A percentile compares a stretch with the other conserved stretches of the same genome.
phyloP scores from a whole-genome alignment of 1,140 invertebrate genomes.

The Arion vulgaris region DNA sequence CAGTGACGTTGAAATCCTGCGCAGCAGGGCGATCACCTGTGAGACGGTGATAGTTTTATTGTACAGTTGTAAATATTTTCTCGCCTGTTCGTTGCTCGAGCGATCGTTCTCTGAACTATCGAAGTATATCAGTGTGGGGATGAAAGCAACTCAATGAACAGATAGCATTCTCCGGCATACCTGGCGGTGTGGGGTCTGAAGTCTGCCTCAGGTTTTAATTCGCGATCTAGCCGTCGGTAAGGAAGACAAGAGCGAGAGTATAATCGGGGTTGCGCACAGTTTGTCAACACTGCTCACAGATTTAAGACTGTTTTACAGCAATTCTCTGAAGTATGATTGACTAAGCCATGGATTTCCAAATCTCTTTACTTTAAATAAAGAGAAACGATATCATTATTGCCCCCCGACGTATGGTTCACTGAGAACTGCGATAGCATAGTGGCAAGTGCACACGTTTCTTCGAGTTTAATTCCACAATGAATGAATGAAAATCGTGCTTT shows the following conservation, averaged over 20 bases:
- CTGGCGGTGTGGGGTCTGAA: not conserved
- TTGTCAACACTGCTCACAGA: too few relatives aligned
- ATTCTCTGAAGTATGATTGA: too few relatives aligned
- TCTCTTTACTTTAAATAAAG: too few relatives aligned
- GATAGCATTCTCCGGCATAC: constrained; percentile 14
- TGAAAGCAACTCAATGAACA: not conserved
- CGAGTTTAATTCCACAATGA: too few relatives aligned
- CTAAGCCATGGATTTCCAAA: too few relatives aligned
- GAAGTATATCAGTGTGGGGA: constrained; percentile 13
- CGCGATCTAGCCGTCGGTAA: not conserved
- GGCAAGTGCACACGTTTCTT: too few relatives aligned
- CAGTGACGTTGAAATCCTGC: not conserved
- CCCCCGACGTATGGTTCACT: too few relatives aligned
- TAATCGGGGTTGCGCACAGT: not conserved
- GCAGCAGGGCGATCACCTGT: constrained; percentile 15
- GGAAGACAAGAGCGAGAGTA: not conserved
- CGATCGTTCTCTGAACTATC: constrained; percentile 7
- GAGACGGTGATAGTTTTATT: constrained; percentile 21
- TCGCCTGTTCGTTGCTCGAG: not conserved
- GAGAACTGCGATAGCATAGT: too few relatives aligned
- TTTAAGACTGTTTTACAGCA: too few relatives aligned
- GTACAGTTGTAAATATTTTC: not conserved
- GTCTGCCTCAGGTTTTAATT: not conserved
- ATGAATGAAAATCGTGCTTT: too few relatives aligned
- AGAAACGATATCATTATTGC: too few relatives aligned